Percentiles rank a stretch among this genome's conserved stretches.
These are phyloP conservation scores for Episyrphus balteatus DNA, from an alignment of 1,140 invertebrate species.

Conservation along the genomic window DNA sequence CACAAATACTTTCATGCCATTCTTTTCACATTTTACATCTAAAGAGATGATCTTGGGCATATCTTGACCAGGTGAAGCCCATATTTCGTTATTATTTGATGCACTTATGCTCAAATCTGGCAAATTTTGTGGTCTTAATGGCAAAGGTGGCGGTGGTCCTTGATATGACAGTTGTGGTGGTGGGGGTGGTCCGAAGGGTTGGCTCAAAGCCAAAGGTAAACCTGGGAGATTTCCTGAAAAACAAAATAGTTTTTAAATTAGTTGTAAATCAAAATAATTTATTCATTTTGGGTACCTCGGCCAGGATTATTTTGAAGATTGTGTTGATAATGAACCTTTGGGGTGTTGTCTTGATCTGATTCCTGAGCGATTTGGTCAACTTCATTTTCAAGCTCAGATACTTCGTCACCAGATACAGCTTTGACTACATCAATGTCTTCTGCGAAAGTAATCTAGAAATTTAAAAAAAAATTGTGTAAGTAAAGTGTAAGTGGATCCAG, in stretches of 20 bases:
- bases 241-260: neutral
- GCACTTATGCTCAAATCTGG: constrained; percentile 28
- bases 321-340: constrained; percentile 38
- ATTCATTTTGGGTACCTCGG: constrained; percentile 20
- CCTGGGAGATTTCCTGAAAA: constrained; percentile 28
- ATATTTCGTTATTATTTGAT: constrained; percentile 55
- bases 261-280: neutral
- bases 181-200: constrained; percentile 40
- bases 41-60: constrained; percentile 85
- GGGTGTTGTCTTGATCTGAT: constrained; percentile 45
- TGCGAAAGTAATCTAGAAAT: constrained; percentile 38
- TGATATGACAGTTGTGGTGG: constrained; percentile 4
- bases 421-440: constrained; percentile 56
- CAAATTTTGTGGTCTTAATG: constrained; percentile 12
- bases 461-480: no score
- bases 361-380: constrained; percentile 57
- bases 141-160: constrained; percentile 1
- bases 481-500: no score
- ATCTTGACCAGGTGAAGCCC: constrained; percentile 67
- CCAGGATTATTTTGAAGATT: constrained; percentile 40
- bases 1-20: constrained; percentile 82
- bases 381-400: constrained; percentile 44
- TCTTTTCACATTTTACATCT: constrained; percentile 91
- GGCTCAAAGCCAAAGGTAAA: constrained; percentile 30
- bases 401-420: constrained; percentile 40